phyloP scores from a whole-genome alignment of 2,797 vertebrate genomes.

The Cercopithecus mitis region DNA sequence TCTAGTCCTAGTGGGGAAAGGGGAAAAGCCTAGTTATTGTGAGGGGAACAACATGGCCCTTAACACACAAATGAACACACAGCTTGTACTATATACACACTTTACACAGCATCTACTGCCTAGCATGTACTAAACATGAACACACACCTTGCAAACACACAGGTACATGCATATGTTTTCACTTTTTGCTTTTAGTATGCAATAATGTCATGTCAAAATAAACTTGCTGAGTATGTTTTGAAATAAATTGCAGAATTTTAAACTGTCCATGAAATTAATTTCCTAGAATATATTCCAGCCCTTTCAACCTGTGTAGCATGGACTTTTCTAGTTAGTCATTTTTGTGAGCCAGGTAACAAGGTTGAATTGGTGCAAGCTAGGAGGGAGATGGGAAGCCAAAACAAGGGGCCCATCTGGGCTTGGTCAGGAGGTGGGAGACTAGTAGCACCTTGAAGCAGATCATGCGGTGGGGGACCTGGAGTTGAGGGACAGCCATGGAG shows the following conservation, averaged over 20 bases:
- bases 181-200: too few species aligned
- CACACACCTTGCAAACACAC: neutral
- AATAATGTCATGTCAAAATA: rapidly evolving
- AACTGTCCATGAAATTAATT: neutral
- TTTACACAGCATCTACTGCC: neutral
- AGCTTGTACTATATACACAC: neutral
- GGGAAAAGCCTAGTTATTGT: neutral
- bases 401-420: rapidly evolving
- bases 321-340: neutral
- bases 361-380: neutral
- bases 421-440: neutral
- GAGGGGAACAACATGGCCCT: neutral
- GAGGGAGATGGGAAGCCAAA: neutral
- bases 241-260: neutral
- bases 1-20: too few species aligned
- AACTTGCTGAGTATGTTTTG: neutral
- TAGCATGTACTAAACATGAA: neutral
- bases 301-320: neutral
- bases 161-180: rapidly evolving
- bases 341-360: neutral
- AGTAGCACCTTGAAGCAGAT: rapidly evolving
- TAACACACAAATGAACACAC: too few species aligned
- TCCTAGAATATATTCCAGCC: neutral
- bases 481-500: rapidly evolving
- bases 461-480: rapidly evolving